Conservation (phyloP, 2,113 vertebrate genomes). For the Anguilla japonica region DNA sequence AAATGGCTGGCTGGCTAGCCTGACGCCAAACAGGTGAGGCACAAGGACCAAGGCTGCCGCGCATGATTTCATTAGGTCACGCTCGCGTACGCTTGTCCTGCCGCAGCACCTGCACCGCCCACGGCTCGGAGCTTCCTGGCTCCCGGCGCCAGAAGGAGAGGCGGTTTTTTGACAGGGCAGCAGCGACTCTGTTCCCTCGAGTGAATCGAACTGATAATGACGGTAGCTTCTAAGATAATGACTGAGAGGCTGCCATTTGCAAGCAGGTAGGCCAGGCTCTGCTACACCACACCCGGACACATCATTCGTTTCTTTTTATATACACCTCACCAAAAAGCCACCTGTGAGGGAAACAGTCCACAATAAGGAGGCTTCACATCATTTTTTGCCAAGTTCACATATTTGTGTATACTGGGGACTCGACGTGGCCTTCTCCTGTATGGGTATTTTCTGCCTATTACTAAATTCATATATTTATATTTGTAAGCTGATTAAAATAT, state of each 20-base stretch:
- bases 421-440: too few species aligned
- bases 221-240: not conserved
- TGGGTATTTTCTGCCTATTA: too few species aligned
- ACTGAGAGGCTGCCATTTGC: not conserved
- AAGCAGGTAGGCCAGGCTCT: not conserved
- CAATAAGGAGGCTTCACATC: too few species aligned
- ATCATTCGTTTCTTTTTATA: too few species aligned
- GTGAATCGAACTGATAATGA: not conserved
- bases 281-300: too few species aligned
- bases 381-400: too few species aligned
- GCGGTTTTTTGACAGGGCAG: not conserved
- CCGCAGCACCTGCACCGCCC: not conserved
- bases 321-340: too few species aligned
- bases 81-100: not conserved
- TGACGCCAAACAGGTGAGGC: not conserved
- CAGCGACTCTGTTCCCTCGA: not conserved
- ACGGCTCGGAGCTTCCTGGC: not conserved
- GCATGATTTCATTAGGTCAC: not conserved
- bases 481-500: too few species aligned
- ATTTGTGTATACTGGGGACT: too few species aligned
- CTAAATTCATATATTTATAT: too few species aligned
- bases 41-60: not conserved
- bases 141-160: not conserved
- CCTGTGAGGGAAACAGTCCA: too few species aligned
- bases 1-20: not conserved